Base-by-base conservation (phyloP, 2,888 invertebrate genomes). In the Mythimna ferrago region DNA sequence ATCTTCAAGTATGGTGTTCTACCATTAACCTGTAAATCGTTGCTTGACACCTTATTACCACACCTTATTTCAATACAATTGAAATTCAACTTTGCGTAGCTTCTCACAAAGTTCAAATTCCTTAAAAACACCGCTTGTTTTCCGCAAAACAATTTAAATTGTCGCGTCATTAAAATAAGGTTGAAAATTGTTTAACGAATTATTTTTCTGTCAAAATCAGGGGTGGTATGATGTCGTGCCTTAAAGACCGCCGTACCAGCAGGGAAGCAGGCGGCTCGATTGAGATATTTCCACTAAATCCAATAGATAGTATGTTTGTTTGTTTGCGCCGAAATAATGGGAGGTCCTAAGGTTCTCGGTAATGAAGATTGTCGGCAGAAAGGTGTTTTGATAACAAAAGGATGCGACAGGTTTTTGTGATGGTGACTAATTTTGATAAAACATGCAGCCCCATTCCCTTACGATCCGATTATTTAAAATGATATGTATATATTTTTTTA, bases 21-120 rank as follows among this genome's bases (percentile, higher is more conserved):
- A 65, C 76, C 85, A 91, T 90, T 93, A 93, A 93, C 92, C 90
- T 92, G 92, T 91, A 90, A 90, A 91, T 92, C 93, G 90, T 91
- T 89, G 90, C 87, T 91, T 93, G 92, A 93, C 94, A 95, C 93
- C 91, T 93, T 90, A 87, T 88, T 89, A 84, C 78, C 68, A 41
- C 78, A 76, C 63, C 53, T 73, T 44, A 62, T 64, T 21, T 16
- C 5, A 48, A 21, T 2, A 0, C 65, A 77, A 53, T 57, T 35
- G 16, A 87, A 66, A 80, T 69, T 81, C 2, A 73, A 80, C 78
- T 74, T 72, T 90, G 69, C n/a, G 0, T 0, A 0, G 0, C 0
- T 7, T 4, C 0, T 0, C 0, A 54, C 54, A 77, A 69, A 56
- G 77, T 51, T 19, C 35, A 75, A 73, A 79, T 64, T 14, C 38